Conservation (phyloP, 2,797 vertebrate species). For the Clarias fuscus region DNA sequence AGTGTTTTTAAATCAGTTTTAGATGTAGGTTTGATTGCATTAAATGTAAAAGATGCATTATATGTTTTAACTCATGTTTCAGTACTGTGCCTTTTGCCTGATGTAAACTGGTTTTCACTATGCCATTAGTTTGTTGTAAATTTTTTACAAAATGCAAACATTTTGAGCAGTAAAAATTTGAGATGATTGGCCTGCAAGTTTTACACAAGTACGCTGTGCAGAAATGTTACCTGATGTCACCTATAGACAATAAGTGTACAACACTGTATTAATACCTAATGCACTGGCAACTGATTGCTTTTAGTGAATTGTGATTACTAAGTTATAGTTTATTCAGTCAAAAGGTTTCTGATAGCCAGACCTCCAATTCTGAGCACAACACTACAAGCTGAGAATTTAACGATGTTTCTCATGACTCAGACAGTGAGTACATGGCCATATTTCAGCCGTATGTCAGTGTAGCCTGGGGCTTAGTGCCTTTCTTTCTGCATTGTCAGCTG, state of each 20-base stretch:
- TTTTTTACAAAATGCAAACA: neutral
- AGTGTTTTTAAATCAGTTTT: neutral
- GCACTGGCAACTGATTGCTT: neutral
- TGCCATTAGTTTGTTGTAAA: neutral
- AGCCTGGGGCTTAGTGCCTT: constrained; percentile 34
- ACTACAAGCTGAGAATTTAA: constrained; percentile 15
- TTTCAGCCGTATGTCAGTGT: constrained; percentile 19
- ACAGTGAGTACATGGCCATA: constrained; percentile 23
- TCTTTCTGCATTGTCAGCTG: constrained; percentile 37
- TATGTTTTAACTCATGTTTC: neutral
- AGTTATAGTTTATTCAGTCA: neutral
- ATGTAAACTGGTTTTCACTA: neutral
- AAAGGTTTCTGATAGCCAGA: neutral
- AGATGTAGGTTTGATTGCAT: neutral
- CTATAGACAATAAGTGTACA: neutral
- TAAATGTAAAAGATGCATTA: neutral
- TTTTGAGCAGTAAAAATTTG: neutral
- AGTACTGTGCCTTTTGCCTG: neutral
- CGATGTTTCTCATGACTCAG: constrained; percentile 13
- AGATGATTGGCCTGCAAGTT: neutral
- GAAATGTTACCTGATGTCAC: neutral
- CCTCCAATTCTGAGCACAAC: neutral
- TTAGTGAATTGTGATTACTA: neutral
- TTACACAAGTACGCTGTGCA: neutral
- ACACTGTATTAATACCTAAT: too few species aligned